These are phyloP conservation scores for Choloepus didactylus DNA, from an alignment of 2,797 vertebrate genomes.

Conservation along the genomic window DNA sequence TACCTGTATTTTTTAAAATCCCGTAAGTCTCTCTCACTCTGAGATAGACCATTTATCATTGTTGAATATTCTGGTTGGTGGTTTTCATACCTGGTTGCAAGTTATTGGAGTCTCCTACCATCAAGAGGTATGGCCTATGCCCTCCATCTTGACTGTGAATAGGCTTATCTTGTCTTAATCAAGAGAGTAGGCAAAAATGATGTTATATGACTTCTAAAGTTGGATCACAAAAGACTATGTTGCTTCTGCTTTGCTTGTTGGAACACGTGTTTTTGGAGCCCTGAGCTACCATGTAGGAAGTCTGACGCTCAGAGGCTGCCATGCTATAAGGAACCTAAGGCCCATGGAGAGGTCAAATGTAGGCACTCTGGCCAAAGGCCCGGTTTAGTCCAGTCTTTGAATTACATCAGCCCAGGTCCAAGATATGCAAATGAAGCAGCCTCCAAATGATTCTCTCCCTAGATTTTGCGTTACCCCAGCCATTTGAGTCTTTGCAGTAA, in stretches of 20 bases:
- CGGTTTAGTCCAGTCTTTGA: background rate
- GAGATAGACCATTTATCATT: background rate
- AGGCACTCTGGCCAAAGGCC: background rate
- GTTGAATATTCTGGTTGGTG: background rate
- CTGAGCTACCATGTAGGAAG: background rate
- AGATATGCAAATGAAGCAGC: background rate
- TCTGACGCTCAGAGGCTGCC: background rate
- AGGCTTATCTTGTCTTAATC: background rate
- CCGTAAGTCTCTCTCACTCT: background rate
- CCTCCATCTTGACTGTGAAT: background rate
- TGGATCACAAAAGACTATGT: background rate
- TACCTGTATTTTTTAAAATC: background rate
- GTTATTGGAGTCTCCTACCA: background rate
- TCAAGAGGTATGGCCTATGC: background rate
- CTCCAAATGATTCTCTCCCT: background rate
- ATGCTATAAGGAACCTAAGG: background rate
- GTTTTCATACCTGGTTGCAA: background rate
- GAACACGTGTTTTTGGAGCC: background rate
- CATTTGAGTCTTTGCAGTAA: background rate
- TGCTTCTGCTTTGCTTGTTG: background rate
- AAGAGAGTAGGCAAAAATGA: background rate
- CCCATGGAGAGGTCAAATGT: rapidly evolving
- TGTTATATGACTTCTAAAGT: background rate
- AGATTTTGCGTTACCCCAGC: background rate
- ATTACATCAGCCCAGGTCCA: background rate